A percentile compares a stretch with the other conserved stretches of the same genome.
These are phyloP conservation scores for Gallinago nigripennis DNA, from an alignment of 2,797 vertebrate genomes.

Conservation along the genomic window DNA sequence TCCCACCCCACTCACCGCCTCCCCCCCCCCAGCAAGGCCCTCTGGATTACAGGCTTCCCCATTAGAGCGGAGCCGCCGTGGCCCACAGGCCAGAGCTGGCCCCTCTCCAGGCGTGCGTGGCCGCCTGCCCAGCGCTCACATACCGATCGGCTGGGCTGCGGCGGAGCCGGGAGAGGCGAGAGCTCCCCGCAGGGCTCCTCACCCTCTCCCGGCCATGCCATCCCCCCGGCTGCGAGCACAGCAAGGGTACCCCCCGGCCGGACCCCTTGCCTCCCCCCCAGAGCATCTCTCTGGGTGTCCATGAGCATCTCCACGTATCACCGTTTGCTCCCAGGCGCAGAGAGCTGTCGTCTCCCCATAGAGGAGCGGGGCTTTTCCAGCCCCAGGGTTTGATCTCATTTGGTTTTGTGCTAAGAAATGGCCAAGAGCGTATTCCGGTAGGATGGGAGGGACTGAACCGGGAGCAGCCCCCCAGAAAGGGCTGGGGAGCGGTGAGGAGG, in stretches of 20 bases:
- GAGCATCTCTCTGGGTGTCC: neutral
- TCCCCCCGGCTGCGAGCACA: neutral
- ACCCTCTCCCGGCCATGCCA: neutral
- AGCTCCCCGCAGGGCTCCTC: neutral
- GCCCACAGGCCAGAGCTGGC: constrained; percentile 53
- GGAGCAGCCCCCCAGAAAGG: neutral
- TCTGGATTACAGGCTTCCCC: constrained; percentile 54
- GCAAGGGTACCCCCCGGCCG: neutral
- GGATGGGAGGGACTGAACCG: neutral
- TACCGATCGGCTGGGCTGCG: constrained; percentile 4
- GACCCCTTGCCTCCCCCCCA: neutral
- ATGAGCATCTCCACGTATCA: neutral
- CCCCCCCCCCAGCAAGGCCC: neutral
- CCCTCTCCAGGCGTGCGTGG: neutral
- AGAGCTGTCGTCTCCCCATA: neutral
- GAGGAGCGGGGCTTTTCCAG: neutral
- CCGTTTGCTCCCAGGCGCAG: neutral
- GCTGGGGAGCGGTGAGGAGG: neutral
- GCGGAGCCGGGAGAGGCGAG: neutral
- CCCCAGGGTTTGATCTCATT: neutral
- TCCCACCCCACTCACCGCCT: neutral
- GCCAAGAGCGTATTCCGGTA: neutral
- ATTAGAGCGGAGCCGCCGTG: neutral
- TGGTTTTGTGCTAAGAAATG: neutral
- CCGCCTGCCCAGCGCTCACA: constrained; percentile 52